Percentiles rank a stretch among this genome's conserved stretches.
Conservation (phyloP, 2,888 invertebrate species). For the Epinotia nisella region DNA sequence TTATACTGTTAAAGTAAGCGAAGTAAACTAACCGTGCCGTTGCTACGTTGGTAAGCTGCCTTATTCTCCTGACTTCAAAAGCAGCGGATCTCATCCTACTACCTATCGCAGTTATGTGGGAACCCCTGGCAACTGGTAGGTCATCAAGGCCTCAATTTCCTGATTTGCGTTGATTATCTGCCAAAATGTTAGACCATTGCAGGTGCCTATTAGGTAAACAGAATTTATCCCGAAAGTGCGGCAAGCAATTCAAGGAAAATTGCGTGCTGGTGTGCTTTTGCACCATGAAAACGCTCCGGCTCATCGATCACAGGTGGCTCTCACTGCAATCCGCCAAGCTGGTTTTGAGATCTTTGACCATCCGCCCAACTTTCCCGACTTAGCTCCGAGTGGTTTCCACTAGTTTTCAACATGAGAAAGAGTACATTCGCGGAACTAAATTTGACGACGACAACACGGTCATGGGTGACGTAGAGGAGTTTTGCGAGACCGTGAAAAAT, state of each 20-base stretch:
- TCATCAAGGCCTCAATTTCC: background rate
- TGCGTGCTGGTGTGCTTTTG: background rate
- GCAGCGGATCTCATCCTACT: no score
- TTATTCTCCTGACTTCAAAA: no score
- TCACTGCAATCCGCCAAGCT: slow-evolving; percentile 24
- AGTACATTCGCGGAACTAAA: slow-evolving; percentile 10
- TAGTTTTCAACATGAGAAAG: slow-evolving; percentile 3
- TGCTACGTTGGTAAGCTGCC: no score
- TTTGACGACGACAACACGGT: background rate
- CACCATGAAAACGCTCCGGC: slow-evolving; percentile 16
- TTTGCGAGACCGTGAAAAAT: slow-evolving; percentile 1
- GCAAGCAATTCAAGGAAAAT: background rate
- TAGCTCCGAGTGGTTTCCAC: slow-evolving; percentile 2
- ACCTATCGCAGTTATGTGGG: no score
- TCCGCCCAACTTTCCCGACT: slow-evolving; percentile 2
- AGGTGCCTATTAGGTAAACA: slow-evolving; percentile 1
- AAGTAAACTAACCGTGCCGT: no score
- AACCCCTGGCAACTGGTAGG: no score
- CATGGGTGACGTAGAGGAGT: slow-evolving; percentile 5
- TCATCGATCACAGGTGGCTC: slow-evolving; percentile 12
- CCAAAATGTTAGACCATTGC: background rate
- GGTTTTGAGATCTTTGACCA: slow-evolving; percentile 16
- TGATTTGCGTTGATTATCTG: background rate
- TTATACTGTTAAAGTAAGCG: no score
- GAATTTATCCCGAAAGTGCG: slow-evolving; percentile 10